Evolutionary conservation across 2,797 vertebrate genomes (phyloP).

Genomic region (Sebastes iracundus): DNA sequence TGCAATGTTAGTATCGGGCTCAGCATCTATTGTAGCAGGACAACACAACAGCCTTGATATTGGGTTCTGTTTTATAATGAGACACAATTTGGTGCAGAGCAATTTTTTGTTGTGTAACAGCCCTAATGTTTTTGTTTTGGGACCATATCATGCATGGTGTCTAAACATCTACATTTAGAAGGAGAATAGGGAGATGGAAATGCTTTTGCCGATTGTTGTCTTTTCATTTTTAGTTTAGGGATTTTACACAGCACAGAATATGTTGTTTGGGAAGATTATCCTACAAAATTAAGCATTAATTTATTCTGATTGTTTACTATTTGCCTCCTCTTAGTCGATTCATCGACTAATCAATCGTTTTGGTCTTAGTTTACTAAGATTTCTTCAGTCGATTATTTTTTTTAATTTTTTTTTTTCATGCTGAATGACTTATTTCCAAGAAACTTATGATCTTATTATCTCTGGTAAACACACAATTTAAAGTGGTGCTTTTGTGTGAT

Average conservation of each 20-base stretch:
- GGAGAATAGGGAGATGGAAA: not conserved
- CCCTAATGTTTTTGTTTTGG: constrained; percentile 20
- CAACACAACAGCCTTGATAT: not conserved
- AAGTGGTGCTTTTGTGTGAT: too few species aligned
- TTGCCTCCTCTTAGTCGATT: not conserved
- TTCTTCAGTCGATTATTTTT: too few species aligned
- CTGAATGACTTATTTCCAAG: too few species aligned
- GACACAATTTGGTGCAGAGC: not conserved
- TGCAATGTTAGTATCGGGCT: constrained; percentile 12
- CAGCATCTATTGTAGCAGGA: constrained; percentile 3
- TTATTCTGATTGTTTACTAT: not conserved
- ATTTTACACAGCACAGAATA: not conserved
- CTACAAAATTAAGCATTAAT: not conserved
- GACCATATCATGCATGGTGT: not conserved
- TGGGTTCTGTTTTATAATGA: constrained; percentile 15
- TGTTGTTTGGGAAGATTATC: not conserved
- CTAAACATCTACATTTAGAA: not conserved
- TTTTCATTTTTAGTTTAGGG: not conserved
- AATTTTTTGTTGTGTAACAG: constrained; percentile 25
- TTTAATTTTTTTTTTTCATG: too few species aligned
- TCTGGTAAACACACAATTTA: too few species aligned
- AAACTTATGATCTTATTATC: too few species aligned
- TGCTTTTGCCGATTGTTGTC: not conserved
- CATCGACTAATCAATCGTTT: too few species aligned
- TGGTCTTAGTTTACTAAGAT: too few species aligned